A percentile compares a stretch with the other conserved stretches of the same genome.
Conservation (phyloP, 2,797 vertebrate species). For the Glossophaga mutica region DNA sequence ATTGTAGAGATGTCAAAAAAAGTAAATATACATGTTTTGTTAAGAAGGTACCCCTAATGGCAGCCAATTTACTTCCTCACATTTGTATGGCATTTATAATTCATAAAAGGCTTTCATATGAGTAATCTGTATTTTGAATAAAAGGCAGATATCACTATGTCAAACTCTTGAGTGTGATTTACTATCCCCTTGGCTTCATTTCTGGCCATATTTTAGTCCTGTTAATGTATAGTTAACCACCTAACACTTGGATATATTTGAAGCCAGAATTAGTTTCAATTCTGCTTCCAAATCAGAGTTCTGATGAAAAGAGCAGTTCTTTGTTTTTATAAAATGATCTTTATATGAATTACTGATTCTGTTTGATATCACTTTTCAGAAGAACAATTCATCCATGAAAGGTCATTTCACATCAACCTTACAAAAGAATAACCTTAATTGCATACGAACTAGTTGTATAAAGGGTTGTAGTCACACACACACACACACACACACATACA, state of each 20-base stretch:
- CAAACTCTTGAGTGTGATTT: not conserved
- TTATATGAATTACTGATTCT: slow-evolving; percentile 29
- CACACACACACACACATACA: no score
- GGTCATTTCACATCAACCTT: slow-evolving; percentile 45
- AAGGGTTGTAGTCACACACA: not conserved
- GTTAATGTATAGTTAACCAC: not conserved
- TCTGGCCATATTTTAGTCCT: not conserved
- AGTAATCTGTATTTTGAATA: not conserved
- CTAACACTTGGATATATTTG: not conserved
- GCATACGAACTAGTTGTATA: not conserved
- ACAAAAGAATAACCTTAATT: slow-evolving; percentile 27
- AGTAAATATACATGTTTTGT: not conserved
- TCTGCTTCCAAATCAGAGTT: not conserved
- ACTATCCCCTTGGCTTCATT: not conserved
- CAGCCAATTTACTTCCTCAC: not conserved
- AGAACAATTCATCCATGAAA: slow-evolving; percentile 49
- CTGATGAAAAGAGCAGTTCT: slow-evolving; percentile 18
- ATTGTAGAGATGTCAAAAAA: not conserved
- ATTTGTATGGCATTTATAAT: not conserved
- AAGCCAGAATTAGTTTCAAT: slow-evolving; percentile 4
- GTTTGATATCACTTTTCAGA: slow-evolving; percentile 44
- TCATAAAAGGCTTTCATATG: not conserved
- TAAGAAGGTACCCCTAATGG: not conserved
- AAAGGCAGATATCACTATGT: not conserved
- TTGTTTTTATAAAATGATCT: slow-evolving; percentile 25